A percentile compares a stretch with the other conserved stretches of the same genome.
Conservation (phyloP, 2,797 vertebrate genomes). For the Hippopotamyrus pictus region DNA sequence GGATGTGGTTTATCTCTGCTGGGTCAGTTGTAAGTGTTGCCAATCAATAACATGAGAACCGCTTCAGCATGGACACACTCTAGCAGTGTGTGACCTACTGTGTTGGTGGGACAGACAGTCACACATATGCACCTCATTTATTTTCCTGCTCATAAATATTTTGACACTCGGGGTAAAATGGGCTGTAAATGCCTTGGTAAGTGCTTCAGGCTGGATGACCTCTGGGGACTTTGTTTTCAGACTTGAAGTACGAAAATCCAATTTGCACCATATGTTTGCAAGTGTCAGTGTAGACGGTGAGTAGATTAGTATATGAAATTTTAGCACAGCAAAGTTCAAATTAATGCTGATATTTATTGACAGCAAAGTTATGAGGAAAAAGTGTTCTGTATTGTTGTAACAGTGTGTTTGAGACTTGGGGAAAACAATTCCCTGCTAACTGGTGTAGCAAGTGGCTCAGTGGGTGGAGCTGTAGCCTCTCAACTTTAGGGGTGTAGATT, state of each 20-base stretch:
- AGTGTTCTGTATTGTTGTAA: neutral
- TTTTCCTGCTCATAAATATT: neutral
- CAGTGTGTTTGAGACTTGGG: neutral
- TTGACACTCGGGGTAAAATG: neutral
- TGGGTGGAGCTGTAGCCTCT: neutral
- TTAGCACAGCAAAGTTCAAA: neutral
- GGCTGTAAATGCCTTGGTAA: neutral
- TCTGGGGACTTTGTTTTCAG: neutral
- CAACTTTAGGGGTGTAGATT: neutral
- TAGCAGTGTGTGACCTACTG: neutral
- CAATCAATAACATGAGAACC: neutral
- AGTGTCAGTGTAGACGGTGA: neutral
- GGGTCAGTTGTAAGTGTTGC: neutral
- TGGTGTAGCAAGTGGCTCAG: neutral
- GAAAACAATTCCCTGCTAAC: neutral
- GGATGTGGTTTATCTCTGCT: neutral
- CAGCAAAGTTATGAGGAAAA: neutral
- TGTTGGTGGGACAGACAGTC: neutral
- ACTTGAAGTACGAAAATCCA: neutral
- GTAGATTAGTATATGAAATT: neutral
- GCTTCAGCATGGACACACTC: neutral
- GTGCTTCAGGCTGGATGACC: neutral
- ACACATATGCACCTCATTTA: neutral
- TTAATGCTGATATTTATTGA: neutral
- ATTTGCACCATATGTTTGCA: neutral